Evolutionary conservation across 2,797 vertebrate genomes (phyloP), one percentile per base, ranked within the genome.

Genomic region (Serranus cabrilla): DNA sequence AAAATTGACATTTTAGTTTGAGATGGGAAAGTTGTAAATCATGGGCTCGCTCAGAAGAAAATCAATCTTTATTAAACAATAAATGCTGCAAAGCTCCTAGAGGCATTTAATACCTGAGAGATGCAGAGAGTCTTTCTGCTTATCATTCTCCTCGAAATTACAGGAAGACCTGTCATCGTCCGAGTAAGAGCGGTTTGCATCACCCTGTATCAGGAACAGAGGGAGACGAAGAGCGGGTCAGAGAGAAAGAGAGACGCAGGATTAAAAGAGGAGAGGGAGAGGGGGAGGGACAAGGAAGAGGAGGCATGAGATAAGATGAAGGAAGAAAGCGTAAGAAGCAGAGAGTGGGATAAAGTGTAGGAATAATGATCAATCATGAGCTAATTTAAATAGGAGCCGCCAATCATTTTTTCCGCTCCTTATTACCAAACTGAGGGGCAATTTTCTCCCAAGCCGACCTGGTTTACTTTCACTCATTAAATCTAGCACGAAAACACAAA

Each of bases 141-240:
- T 98, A 76, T 99, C 98, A 43, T 90, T 94, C 46, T 99, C 98
- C 17, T 99, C 98, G 77, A 96, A 86, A 87, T 98, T 98, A 80
- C 95, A 98, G 27, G 97, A 98, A 74, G 97, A 99, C 84, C 96
- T 96, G 85, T 99, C 98, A 43, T 99, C 98, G 0, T 99, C 98
- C 0, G 98, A 99, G 88, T 96, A 98, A 0, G 98, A 99, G 37
- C 97, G 96, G 85, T 99, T 99, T 80, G 98, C 98, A 67, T 99
- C 98, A 1, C 98, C 98, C 98, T 99, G 91, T 54, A 55, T 49
- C 11, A 25, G n/a, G n/a, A 34, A 72, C 7, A 75, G 14, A 2
- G 27, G 51, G 57, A 63, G 40, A 71, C 50, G 46, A 31, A 17
- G 20, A 66, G 55, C 50, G 46, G n/a, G 34, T 39, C 11, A 74